Conservation (phyloP, 2,113 vertebrate species). For the Agelaius phoeniceus region DNA sequence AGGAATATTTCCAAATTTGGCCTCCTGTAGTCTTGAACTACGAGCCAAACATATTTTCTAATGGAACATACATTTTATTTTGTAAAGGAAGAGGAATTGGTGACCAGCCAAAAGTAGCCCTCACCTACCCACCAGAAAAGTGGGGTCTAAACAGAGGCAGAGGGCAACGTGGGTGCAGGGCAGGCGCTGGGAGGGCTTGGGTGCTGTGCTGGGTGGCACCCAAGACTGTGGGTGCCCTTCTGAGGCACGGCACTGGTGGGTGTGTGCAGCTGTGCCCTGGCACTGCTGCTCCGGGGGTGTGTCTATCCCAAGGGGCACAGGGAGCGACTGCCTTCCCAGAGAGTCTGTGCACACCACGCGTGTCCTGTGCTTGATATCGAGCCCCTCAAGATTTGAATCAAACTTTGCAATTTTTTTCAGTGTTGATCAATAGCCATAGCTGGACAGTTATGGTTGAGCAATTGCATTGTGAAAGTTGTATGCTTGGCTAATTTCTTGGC, state of each 20-base stretch:
- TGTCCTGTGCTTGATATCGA: not conserved
- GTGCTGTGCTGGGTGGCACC: rapidly evolving
- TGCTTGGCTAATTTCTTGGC: not conserved
- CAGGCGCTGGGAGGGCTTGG: rapidly evolving
- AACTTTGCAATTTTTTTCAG: not conserved
- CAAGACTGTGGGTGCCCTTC: not conserved
- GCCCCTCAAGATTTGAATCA: not conserved
- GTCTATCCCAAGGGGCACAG: not conserved
- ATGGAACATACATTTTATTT: not conserved
- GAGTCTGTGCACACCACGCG: rapidly evolving
- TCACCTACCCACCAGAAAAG: not conserved
- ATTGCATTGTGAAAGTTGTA: not conserved
- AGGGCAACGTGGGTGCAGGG: not conserved
- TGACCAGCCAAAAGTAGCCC: no score
- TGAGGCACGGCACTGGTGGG: rapidly evolving
- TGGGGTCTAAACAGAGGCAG: rapidly evolving
- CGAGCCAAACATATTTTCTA: not conserved
- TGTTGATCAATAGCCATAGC: not conserved
- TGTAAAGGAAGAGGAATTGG: not conserved
- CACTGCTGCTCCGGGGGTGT: rapidly evolving
- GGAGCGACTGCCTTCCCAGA: not conserved
- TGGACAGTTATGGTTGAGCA: not conserved
- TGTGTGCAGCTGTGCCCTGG: rapidly evolving
- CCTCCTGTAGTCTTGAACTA: not conserved
- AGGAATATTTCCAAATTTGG: not conserved